A percentile compares a stretch with the other conserved stretches of the same genome.
Evolutionary conservation across 2,888 invertebrate species (phyloP).

Genomic region (Drosophila phalerata): DNA sequence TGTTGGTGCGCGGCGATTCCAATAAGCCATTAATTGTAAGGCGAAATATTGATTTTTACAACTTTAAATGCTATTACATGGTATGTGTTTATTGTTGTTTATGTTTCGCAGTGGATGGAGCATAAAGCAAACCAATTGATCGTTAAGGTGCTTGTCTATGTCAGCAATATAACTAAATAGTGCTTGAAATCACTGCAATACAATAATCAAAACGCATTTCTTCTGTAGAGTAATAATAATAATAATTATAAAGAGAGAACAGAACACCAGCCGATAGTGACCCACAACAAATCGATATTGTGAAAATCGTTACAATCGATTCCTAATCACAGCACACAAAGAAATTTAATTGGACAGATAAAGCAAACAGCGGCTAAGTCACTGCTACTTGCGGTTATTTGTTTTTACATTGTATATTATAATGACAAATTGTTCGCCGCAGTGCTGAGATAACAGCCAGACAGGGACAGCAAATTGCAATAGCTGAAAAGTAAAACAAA

Average conservation of each 20-base stretch:
- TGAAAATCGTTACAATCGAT: slow-evolving; percentile 32
- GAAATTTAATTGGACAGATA: slow-evolving; percentile 21
- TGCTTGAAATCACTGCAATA: not conserved
- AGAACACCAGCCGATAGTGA: slow-evolving; percentile 14
- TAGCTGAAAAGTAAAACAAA: not conserved
- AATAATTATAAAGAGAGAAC: not conserved
- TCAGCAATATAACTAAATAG: not conserved
- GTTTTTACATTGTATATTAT: not conserved
- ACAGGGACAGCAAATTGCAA: slow-evolving; percentile 3
- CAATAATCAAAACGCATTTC: not conserved
- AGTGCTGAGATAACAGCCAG: slow-evolving; percentile 14
- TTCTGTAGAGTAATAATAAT: not conserved
- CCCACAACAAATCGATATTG: slow-evolving; percentile 39
- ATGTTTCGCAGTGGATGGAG: slow-evolving; percentile 12
- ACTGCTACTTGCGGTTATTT: slow-evolving; percentile 11
- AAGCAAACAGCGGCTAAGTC: slow-evolving; percentile 7
- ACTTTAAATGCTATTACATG: not conserved
- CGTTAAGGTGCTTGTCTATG: slow-evolving; percentile 7
- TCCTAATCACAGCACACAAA: slow-evolving; percentile 23
- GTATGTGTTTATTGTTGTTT: slow-evolving; percentile 30
- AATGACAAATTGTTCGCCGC: not conserved
- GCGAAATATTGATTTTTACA: slow-evolving; percentile 45
- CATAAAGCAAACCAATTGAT: slow-evolving; percentile 24
- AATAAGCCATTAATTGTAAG: not conserved
- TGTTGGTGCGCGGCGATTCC: not conserved